Evolutionary conservation across 2,888 invertebrate genomes (phyloP), one percentile per base, ranked within the genome.

Genomic region (Nomada goodeniana): DNA sequence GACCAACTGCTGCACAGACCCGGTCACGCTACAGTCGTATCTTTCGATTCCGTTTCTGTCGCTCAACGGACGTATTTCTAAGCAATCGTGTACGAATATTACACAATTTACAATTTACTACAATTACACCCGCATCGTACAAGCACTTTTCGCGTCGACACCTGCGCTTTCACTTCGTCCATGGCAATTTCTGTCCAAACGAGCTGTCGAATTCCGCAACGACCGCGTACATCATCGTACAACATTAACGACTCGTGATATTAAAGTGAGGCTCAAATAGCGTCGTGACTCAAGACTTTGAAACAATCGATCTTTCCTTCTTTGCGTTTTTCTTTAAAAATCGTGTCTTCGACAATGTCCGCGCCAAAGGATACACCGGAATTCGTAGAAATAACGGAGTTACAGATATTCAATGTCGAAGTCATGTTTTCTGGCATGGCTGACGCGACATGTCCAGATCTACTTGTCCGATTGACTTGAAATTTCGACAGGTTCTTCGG

Each of bases 131-230:
- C 26, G 42, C 36, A 13, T 10, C 59, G n/a, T 15, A 52, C 26
- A 72, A 57, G 18, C 69, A 72, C 29, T 75, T 75, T 78, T 59
- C 67, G 47, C 71, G 59, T 79, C 78, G 71, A 71, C 72, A 83
- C 74, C 65, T 71, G 75, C 55, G 79, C 83, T 83, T 83, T 83
- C 83, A 79, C 83, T 64, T 69, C 67, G 64, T 63, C 72, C 20
- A 68, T 72, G 71, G 72, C 82, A 83, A 82, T 83, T 83, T 76
- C 74, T 69, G 53, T 75, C 69, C 47, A 70, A 83, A 78, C 53
- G 83, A 83, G 63, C 52, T 67, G 77, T 36, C 57, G 74, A 82
- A 80, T 81, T 72, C 60, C 82, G 20, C 52, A 44, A 52, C 53
- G 29, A 67, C 57, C 52, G 26, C 42, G 47, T 20, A 59, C 70